Conservation (phyloP, 2,113 vertebrate genomes). For the Indri indri region DNA sequence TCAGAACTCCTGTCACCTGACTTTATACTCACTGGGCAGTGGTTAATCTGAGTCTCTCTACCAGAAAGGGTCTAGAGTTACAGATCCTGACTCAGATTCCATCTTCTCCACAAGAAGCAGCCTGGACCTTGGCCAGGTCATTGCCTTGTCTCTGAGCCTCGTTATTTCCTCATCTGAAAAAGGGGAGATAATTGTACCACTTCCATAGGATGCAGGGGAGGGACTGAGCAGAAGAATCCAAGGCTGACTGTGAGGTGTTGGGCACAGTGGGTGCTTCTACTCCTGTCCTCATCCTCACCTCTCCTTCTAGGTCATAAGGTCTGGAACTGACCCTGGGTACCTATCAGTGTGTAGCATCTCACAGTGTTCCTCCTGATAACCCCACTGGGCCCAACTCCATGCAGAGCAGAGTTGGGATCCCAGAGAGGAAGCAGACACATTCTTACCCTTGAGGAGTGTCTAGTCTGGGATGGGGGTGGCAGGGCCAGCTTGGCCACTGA, state of each 20-base stretch:
- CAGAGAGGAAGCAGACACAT: background rate
- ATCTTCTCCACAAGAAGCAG: background rate
- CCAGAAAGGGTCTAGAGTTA: background rate
- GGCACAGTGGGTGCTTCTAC: background rate
- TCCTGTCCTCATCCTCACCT: background rate
- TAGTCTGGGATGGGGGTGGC: background rate
- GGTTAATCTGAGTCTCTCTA: background rate
- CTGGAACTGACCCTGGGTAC: background rate
- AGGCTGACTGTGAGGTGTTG: background rate
- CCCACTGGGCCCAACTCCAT: background rate
- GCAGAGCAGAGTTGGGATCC: background rate
- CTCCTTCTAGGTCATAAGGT: background rate
- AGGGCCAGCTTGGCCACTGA: background rate
- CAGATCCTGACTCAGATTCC: slow-evolving; percentile 12
- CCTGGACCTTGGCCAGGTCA: background rate
- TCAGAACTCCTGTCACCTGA: background rate
- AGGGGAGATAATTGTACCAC: background rate
- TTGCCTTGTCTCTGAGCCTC: background rate
- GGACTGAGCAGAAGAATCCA: background rate
- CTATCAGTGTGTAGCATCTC: background rate
- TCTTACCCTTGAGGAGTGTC: background rate
- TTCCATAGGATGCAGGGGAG: background rate
- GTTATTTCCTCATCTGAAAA: background rate
- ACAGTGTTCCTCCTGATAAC: background rate
- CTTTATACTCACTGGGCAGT: background rate